These are phyloP conservation scores for Antechinus stuartii DNA, from an alignment of 2,113 vertebrate species.

Conservation along the genomic window DNA sequence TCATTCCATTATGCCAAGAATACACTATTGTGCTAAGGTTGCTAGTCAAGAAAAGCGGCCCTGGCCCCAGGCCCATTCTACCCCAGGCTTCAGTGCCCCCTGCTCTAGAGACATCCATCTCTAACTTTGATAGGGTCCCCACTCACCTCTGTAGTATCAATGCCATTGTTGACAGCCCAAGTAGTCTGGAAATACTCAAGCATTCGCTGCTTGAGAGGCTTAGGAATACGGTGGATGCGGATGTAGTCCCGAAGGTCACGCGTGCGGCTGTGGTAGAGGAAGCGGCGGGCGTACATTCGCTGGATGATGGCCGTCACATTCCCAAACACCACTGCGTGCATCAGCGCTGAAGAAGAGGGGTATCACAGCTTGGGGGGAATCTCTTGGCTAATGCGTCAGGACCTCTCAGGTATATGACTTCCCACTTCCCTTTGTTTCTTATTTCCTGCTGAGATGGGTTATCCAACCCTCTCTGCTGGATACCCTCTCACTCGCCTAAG, in stretches of 20 bases:
- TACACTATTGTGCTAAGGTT: neutral
- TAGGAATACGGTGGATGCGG: slow-evolving; percentile 84
- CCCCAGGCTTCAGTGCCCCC: neutral
- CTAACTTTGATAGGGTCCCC: neutral
- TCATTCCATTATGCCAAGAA: neutral
- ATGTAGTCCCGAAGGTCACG: slow-evolving; percentile 84
- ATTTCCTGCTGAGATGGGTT: neutral
- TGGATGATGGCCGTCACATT: slow-evolving; percentile 86
- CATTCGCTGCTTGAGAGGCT: slow-evolving; percentile 83
- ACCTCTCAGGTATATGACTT: neutral
- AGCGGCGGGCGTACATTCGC: slow-evolving; percentile 85
- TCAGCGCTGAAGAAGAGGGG: slow-evolving; percentile 76
- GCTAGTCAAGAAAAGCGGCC: neutral
- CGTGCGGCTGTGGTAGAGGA: slow-evolving; percentile 85
- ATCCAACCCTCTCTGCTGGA: neutral
- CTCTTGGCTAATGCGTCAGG: neutral
- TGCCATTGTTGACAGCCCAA: slow-evolving; percentile 84
- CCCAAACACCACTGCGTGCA: slow-evolving; percentile 85
- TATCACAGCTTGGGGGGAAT: slow-evolving; percentile 37
- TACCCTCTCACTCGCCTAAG: too few species aligned
- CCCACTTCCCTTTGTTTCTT: neutral
- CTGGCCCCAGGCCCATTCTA: neutral
- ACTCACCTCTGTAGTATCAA: slow-evolving; percentile 83
- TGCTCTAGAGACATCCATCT: neutral
- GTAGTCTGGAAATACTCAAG: slow-evolving; percentile 84